Conservation (phyloP, 1,140 invertebrate genomes). For the Tribolium madens region DNA sequence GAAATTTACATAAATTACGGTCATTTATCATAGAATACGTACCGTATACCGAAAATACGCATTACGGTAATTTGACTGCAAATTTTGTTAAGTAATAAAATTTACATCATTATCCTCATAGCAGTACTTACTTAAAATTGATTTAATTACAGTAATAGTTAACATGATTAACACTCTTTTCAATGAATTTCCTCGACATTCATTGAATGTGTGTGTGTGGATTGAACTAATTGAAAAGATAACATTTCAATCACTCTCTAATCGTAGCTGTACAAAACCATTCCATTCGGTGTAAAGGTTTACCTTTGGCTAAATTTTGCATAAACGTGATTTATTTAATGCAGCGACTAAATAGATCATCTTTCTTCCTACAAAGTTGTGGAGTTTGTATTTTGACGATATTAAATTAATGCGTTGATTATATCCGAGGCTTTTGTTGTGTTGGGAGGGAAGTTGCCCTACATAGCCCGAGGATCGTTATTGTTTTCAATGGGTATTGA, state of each 20-base stretch:
- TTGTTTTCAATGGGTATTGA: constrained; percentile 39
- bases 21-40: constrained; percentile 13
- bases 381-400: constrained; percentile 35
- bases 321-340: constrained; percentile 11
- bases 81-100: constrained; percentile 12
- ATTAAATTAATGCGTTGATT: constrained; percentile 42
- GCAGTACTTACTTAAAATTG: neutral
- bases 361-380: constrained; percentile 21
- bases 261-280: neutral
- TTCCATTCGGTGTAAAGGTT: neutral
- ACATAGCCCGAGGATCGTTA: constrained; percentile 25
- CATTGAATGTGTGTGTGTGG: neutral
- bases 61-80: neutral
- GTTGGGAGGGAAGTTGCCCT: constrained; percentile 19
- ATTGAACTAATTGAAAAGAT: neutral
- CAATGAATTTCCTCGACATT: too few relatives aligned
- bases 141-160: neutral
- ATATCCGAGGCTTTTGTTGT: constrained; percentile 37
- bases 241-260: neutral
- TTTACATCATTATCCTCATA: neutral
- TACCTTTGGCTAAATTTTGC: neutral
- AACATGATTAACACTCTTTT: neutral
- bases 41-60: neutral
- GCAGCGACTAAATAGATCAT: constrained; percentile 13
- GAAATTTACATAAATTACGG: constrained; percentile 25